phyloP scores from a whole-genome alignment of 2,113 vertebrate species.

The Amblyornis subalaris region DNA sequence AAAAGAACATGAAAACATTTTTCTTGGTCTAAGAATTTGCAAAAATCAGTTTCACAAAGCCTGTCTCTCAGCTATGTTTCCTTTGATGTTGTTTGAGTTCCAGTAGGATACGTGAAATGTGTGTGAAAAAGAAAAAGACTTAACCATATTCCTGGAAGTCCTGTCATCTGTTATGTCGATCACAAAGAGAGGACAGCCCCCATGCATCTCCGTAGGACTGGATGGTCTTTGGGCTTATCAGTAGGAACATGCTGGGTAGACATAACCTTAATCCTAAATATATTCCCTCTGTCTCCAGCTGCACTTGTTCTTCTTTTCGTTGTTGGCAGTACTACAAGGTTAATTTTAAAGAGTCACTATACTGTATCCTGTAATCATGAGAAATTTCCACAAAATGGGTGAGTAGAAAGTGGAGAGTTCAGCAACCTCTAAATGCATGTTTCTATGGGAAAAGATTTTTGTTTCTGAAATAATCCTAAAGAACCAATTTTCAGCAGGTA shows the following conservation, averaged over 20 bases:
- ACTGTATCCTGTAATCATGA: background rate
- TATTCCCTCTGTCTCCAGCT: background rate
- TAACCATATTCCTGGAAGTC: background rate
- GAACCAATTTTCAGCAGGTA: background rate
- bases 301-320: background rate
- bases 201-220: background rate
- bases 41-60: background rate
- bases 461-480: background rate
- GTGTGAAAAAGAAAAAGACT: background rate
- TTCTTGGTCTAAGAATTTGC: background rate
- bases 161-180: fast-evolving
- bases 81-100: background rate
- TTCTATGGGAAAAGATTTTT: background rate
- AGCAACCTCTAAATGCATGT: background rate
- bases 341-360: background rate
- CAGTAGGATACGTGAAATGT: background rate
- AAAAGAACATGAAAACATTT: background rate
- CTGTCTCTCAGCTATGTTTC: background rate
- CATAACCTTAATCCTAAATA: background rate
- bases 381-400: background rate
- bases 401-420: background rate
- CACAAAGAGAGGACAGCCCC: background rate
- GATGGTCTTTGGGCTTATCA: background rate
- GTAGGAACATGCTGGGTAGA: background rate
- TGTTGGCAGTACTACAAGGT: background rate